phyloP scores from a whole-genome alignment of 2,113 vertebrate genomes.

The Megaptera novaeangliae region DNA sequence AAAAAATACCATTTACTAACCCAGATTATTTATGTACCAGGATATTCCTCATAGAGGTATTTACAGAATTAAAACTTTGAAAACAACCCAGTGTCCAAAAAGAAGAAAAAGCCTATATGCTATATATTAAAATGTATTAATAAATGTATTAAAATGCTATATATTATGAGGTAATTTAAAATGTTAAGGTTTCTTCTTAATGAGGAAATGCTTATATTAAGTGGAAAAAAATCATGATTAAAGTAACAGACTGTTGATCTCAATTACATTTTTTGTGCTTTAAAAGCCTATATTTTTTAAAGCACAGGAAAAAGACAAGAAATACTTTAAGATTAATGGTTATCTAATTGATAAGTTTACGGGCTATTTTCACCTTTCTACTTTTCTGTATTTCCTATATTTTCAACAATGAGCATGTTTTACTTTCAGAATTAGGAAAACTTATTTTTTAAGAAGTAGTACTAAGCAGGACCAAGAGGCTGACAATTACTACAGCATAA shows the following conservation, averaged over 20 bases:
- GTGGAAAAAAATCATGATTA: not conserved
- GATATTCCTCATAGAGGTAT: not conserved
- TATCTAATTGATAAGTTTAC: not conserved
- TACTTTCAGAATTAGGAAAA: slow-evolving; percentile 22
- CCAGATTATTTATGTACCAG: not conserved
- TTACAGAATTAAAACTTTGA: not conserved
- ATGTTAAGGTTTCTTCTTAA: not conserved
- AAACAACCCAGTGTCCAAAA: not conserved
- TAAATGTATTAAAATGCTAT: too few relatives aligned
- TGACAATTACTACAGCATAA: not conserved
- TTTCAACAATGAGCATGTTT: not conserved
- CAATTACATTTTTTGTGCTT: not conserved
- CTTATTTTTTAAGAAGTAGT: not conserved
- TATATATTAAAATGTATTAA: slow-evolving; percentile 5
- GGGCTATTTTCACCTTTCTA: not conserved
- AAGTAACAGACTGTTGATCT: not conserved
- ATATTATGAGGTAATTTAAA: slow-evolving; percentile 20
- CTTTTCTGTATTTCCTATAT: not conserved
- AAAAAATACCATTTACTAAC: not conserved
- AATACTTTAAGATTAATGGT: not conserved
- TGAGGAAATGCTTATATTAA: not conserved
- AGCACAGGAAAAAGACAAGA: not conserved
- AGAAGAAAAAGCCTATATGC: not conserved
- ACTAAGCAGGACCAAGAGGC: not conserved
- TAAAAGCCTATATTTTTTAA: slow-evolving; percentile 7